Percentiles rank a stretch among this genome's conserved stretches.
These are phyloP conservation scores for Muricea muricata DNA, from an alignment of 92 coral and sea anemone genomes.

Conservation along the genomic window DNA sequence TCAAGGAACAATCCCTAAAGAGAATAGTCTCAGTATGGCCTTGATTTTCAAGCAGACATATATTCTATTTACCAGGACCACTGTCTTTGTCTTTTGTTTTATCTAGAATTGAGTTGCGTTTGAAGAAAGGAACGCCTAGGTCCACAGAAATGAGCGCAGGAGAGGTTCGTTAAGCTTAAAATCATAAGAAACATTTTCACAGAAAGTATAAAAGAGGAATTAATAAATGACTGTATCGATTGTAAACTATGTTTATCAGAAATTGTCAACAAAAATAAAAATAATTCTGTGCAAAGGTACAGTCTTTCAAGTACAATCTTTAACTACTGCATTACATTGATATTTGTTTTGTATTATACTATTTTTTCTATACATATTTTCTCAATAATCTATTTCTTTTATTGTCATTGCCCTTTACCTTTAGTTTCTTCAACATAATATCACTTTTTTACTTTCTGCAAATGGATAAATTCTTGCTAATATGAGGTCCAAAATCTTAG, in stretches of 20 bases:
- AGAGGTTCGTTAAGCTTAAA: constrained; percentile 48
- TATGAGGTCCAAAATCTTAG: too few species aligned
- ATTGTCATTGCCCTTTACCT: neutral
- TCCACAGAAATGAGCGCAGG: constrained; percentile 93
- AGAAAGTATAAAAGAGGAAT: neutral
- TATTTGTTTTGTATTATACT: neutral
- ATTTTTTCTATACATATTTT: neutral
- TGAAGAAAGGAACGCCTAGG: constrained; percentile 32
- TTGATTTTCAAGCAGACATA: too few species aligned
- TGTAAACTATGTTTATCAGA: neutral
- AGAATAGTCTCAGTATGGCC: too few species aligned
- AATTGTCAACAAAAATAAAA: neutral
- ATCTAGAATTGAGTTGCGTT: constrained; percentile 15
- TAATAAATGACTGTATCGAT: neutral
- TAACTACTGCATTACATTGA: neutral
- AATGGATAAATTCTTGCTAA: too few species aligned
- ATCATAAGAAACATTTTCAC: neutral
- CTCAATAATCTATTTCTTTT: neutral
- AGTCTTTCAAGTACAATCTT: neutral
- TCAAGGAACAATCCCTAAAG: too few species aligned
- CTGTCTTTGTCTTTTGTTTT: neutral
- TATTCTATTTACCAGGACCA: too few species aligned
- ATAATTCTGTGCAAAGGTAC: neutral
- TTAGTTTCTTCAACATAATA: neutral
- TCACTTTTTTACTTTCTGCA: too few species aligned